Evolutionary conservation across 2,797 vertebrate species (phyloP).

Genomic region (Oryzias sinensis): DNA sequence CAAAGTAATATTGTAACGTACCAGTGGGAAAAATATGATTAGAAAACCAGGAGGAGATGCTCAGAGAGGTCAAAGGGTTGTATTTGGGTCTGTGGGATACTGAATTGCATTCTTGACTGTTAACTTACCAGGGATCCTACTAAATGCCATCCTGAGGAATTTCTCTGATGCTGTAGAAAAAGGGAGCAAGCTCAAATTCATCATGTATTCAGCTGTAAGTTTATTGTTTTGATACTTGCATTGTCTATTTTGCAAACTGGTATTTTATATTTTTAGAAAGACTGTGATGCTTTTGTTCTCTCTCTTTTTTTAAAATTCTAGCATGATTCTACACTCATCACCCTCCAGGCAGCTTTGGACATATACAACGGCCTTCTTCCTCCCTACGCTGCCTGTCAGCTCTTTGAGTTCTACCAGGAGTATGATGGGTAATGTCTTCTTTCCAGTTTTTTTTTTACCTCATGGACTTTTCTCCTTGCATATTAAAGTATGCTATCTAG

Average conservation of each 20-base stretch:
- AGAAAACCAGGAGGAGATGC: conserved; percentile 19
- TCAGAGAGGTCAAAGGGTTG: conserved; percentile 44
- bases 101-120: conserved; percentile 47
- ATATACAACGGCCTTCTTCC: conserved; percentile 84
- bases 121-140: conserved; percentile 81
- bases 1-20: conserved; percentile 35
- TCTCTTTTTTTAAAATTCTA: conserved; percentile 45
- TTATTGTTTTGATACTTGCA: conserved; percentile 8
- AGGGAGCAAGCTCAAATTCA: conserved; percentile 76
- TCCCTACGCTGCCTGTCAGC: conserved; percentile 87
- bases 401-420: conserved; percentile 87
- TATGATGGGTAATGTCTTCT: conserved; percentile 72
- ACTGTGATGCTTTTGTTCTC: conserved; percentile 20
- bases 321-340: conserved; percentile 90
- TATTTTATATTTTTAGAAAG: conserved; percentile 27
- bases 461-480: conserved; percentile 28
- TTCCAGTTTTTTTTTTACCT: conserved; percentile 10
- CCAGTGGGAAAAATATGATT: conserved; percentile 44
- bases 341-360: conserved; percentile 86
- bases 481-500: conserved; percentile 48
- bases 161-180: conserved; percentile 75
- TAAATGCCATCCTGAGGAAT: conserved; percentile 82
- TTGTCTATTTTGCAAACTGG: conserved; percentile 9
- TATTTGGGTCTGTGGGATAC: conserved; percentile 33
- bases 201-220: conserved; percentile 89